Evolutionary conservation across 1,140 invertebrate genomes (phyloP).

Genomic region (Sminthurinus signatus): DNA sequence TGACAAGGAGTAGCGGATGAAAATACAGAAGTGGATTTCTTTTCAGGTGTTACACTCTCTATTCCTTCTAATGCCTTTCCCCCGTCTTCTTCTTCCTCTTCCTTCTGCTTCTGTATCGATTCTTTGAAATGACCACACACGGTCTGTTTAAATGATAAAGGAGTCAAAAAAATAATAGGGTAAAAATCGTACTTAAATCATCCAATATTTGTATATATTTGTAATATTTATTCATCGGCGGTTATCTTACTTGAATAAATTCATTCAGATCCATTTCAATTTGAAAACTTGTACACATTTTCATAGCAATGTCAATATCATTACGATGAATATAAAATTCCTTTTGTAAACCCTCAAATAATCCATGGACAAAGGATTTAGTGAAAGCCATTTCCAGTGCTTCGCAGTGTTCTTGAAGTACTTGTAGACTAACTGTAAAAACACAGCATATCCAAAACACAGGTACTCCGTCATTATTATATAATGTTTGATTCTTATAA

Average conservation of each 20-base stretch:
- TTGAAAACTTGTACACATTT: constrained; percentile 63
- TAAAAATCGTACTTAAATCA: no score
- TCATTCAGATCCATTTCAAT: constrained; percentile 67
- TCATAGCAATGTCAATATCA: constrained; percentile 66
- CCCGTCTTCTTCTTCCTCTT: no score
- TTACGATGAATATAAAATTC: constrained; percentile 54
- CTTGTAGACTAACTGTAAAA: constrained; percentile 3
- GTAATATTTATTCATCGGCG: no score
- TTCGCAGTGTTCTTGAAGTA: constrained; percentile 47
- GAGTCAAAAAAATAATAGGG: no score
- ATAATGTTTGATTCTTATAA: no score
- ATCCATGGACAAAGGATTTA: constrained; percentile 60
- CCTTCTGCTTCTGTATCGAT: constrained; percentile 31
- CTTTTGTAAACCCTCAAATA: constrained; percentile 58
- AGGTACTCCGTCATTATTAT: no score
- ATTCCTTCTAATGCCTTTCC: neutral
- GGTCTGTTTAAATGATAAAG: no score
- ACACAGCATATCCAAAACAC: no score
- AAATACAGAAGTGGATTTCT: no score
- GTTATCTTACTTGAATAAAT: constrained; percentile 53
- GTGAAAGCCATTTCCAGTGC: constrained; percentile 56
- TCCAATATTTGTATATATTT: no score
- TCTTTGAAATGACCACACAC: constrained; percentile 57
- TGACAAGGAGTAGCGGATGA: neutral
- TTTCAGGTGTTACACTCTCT: no score